Conservation (phyloP, 2,113 vertebrate genomes). For the Hoplias malabaricus region DNA sequence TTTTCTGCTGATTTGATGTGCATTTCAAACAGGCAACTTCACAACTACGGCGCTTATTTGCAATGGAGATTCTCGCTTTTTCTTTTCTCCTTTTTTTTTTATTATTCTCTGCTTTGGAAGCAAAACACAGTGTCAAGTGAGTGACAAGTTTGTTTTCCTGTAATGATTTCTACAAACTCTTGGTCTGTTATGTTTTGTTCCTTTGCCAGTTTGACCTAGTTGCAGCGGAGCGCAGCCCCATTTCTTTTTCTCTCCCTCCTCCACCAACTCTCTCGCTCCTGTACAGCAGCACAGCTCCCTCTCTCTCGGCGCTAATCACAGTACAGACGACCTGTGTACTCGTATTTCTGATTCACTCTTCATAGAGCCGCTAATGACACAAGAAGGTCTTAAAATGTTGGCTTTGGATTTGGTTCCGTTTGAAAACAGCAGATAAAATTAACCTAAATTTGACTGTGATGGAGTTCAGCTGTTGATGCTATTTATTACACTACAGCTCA, state of each 20-base stretch:
- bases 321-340: constrained; percentile 20
- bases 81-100: too few species aligned
- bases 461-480: too few species aligned
- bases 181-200: constrained; percentile 78
- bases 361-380: not conserved
- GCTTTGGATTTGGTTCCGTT: too few species aligned
- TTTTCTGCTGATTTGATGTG: constrained; percentile 88
- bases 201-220: constrained; percentile 81
- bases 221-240: constrained; percentile 67
- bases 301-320: constrained; percentile 63
- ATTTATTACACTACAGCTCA: too few species aligned
- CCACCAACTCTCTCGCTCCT: constrained; percentile 62
- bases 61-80: constrained; percentile 75
- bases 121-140: constrained; percentile 78
- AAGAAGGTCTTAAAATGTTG: too few species aligned
- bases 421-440: too few species aligned
- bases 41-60: constrained; percentile 91
- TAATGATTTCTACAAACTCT: constrained; percentile 81
- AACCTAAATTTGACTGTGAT: too few species aligned
- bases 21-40: constrained; percentile 94
- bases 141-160: constrained; percentile 82
- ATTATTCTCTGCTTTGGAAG: constrained; percentile 70
- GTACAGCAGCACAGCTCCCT: constrained; percentile 44
- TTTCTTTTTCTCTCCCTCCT: constrained; percentile 74
- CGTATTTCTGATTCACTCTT: not conserved